Percentiles rank a stretch among this genome's conserved stretches.
Conservation (phyloP, 2,888 invertebrate genomes). For the Macropis europaea region DNA sequence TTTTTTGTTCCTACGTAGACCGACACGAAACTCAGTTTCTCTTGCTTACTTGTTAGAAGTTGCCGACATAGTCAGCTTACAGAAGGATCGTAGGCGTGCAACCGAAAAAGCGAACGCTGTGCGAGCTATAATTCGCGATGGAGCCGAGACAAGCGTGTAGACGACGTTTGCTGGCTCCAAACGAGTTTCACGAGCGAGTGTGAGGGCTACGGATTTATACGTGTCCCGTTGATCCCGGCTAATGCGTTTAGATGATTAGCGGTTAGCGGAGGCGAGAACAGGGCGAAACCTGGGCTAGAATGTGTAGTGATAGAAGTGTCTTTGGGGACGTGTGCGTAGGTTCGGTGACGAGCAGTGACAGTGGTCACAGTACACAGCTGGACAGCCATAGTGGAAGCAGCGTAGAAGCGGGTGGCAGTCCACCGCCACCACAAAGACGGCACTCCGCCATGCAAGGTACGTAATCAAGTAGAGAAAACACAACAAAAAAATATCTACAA, state of each 20-base stretch:
- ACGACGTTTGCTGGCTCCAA: neutral
- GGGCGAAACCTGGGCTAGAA: conserved; percentile 61
- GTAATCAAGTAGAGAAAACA: conserved; percentile 57
- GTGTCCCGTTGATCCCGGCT: conserved; percentile 14
- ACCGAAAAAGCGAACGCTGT: conserved; percentile 33
- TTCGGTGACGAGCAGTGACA: conserved; percentile 95
- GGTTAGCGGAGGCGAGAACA: conserved; percentile 50
- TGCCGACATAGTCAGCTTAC: conserved; percentile 29
- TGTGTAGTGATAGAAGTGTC: conserved; percentile 77
- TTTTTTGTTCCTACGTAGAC: neutral
- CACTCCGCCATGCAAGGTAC: conserved; percentile 82
- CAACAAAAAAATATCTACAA: conserved; percentile 30
- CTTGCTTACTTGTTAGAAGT: neutral
- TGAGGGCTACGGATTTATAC: neutral
- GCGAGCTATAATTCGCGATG: conserved; percentile 14
- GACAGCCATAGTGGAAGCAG: conserved; percentile 84
- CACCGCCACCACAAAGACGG: conserved; percentile 81
- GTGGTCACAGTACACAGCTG: conserved; percentile 91
- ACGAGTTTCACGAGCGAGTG: too few species aligned
- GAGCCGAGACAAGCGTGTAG: neutral
- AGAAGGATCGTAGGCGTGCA: conserved; percentile 35
- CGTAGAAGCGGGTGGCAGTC: conserved; percentile 81
- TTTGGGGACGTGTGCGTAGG: conserved; percentile 81
- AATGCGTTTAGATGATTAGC: conserved; percentile 44
- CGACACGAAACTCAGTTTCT: neutral